phyloP scores from a whole-genome alignment of 2,888 invertebrate genomes.

The Agelastica alni region DNA sequence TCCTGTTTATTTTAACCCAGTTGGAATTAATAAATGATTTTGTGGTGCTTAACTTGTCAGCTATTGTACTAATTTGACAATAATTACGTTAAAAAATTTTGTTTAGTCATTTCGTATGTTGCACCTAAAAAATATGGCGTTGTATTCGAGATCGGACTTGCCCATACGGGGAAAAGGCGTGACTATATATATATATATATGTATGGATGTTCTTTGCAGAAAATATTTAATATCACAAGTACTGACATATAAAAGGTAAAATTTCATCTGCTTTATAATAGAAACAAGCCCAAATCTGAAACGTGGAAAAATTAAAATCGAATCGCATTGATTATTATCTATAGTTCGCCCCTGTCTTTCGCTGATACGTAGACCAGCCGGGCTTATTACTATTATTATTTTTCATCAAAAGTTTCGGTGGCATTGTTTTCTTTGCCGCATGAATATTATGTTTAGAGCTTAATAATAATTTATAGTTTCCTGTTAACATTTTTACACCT shows the following conservation, averaged over 20 bases:
- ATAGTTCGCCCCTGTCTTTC: constrained; percentile 1
- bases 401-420: constrained; percentile 8
- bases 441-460: constrained; percentile 10
- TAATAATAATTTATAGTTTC: constrained; percentile 15
- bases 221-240: no score
- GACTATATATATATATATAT: no score
- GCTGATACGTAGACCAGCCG: constrained; percentile 13
- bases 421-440: constrained; percentile 16
- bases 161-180: no score
- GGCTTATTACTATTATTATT: constrained; percentile 24
- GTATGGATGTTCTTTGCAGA: no score
- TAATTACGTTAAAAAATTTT: constrained; percentile 36
- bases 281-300: no score
- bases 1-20: constrained; percentile 46
- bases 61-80: constrained; percentile 44
- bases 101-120: constrained; percentile 30
- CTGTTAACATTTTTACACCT: constrained; percentile 21
- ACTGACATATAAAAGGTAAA: no score
- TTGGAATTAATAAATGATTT: constrained; percentile 32
- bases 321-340: no score
- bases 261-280: no score
- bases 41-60: constrained; percentile 37
- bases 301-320: no score
- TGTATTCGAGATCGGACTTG: background rate
- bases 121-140: constrained; percentile 20